Evolutionary conservation across 2,113 vertebrate species (phyloP).

Genomic region (Sciurus niger): DNA sequence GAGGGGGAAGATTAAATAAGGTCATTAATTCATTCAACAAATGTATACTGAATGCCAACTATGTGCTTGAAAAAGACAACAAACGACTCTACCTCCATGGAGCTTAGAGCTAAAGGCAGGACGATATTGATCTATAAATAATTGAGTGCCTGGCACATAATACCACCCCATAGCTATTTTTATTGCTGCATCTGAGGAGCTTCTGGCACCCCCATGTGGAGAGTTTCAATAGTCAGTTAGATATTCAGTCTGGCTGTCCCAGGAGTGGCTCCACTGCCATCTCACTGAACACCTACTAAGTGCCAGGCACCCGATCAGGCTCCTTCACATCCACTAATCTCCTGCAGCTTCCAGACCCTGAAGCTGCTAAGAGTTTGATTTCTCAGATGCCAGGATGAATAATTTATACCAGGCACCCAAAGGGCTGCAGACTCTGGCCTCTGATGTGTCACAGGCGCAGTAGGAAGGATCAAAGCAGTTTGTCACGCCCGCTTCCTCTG

Average conservation of each 20-base stretch:
- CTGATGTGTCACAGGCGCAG: background rate
- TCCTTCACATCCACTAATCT: background rate
- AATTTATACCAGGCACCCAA: background rate
- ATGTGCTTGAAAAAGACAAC: background rate
- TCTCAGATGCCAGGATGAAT: background rate
- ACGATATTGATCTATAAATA: background rate
- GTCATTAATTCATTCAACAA: constrained; percentile 43
- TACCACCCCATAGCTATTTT: background rate
- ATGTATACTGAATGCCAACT: background rate
- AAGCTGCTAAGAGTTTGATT: background rate
- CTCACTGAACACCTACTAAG: background rate
- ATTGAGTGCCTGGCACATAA: background rate
- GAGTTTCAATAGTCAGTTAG: background rate
- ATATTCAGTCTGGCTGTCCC: background rate
- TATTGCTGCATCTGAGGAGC: background rate
- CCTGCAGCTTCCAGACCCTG: background rate
- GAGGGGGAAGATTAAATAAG: background rate
- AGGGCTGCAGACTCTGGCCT: background rate
- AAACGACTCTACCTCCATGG: background rate
- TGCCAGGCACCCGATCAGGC: background rate
- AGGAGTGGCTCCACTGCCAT: background rate
- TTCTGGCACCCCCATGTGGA: background rate
- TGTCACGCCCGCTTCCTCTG: constrained; percentile 8
- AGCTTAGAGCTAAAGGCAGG: constrained; percentile 24
- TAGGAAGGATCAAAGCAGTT: background rate